phyloP scores from a whole-genome alignment of 1,140 invertebrate species.

The Olivierus martensii region DNA sequence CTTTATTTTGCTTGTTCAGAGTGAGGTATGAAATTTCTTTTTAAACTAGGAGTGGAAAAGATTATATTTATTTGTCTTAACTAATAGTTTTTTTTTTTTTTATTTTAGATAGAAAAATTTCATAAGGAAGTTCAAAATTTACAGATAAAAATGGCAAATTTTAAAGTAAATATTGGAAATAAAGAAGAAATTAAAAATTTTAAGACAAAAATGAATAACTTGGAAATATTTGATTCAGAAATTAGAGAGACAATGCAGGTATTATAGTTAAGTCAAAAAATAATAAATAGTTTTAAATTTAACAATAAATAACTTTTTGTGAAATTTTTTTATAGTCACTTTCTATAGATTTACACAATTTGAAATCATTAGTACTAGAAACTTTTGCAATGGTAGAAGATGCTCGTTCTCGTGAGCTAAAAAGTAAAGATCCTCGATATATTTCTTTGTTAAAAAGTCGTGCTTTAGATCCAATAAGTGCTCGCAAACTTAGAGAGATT shows the following conservation, averaged over 20 bases:
- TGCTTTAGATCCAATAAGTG: constrained; percentile 29
- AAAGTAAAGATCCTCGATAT: constrained; percentile 28
- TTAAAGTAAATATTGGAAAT: constrained; percentile 28
- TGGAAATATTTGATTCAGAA: constrained; percentile 37
- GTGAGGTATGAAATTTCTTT: no score
- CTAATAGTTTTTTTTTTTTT: neutral
- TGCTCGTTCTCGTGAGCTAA: constrained; percentile 23
- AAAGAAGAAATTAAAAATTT: constrained; percentile 37
- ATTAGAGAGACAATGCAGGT: constrained; percentile 36
- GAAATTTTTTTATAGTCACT: constrained; percentile 22
- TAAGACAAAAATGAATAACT: constrained; percentile 28
- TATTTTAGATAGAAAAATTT: constrained; percentile 42
- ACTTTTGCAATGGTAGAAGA: constrained; percentile 29
- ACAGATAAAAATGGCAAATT: constrained; percentile 22
- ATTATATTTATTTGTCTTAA: no score
- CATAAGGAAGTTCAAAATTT: constrained; percentile 45
- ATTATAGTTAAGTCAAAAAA: constrained; percentile 2
- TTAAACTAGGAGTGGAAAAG: no score
- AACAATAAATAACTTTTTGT: neutral
- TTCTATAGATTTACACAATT: constrained; percentile 25
- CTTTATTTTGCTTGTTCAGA: no score
- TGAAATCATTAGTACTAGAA: constrained; percentile 24
- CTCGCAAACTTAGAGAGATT: constrained; percentile 26
- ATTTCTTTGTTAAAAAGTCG: constrained; percentile 23
- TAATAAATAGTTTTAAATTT: neutral